These are phyloP conservation scores for Cecropterus lyciades DNA, from an alignment of 1,140 invertebrate genomes.

Conservation along the genomic window DNA sequence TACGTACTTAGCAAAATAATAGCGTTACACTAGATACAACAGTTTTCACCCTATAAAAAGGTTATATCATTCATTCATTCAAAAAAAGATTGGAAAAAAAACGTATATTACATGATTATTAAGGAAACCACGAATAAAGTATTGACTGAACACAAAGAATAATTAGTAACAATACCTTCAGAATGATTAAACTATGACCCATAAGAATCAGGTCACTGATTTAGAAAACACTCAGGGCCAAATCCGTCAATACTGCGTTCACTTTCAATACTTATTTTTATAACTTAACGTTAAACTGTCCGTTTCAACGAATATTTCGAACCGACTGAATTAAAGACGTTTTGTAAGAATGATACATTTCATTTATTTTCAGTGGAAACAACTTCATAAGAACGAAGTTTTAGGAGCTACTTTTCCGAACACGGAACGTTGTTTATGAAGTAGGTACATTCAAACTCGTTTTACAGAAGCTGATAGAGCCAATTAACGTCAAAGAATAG, in stretches of 20 bases:
- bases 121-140: neutral
- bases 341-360: constrained; percentile 48
- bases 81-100: no score
- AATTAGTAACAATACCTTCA: constrained; percentile 13
- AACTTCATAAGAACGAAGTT: constrained; percentile 40
- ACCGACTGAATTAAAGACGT: constrained; percentile 65
- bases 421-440: constrained; percentile 42
- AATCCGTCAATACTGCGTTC: constrained; percentile 25
- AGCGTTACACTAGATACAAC: no score
- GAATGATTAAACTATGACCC: constrained; percentile 3
- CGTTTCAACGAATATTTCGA: constrained; percentile 55
- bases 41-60: neutral
- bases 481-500: constrained; percentile 54
- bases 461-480: constrained; percentile 65
- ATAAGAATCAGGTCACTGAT: constrained; percentile 22
- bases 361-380: constrained; percentile 38
- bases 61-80: no score
- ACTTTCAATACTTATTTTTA: constrained; percentile 42
- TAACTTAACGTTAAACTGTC: constrained; percentile 45
- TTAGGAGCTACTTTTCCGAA: constrained; percentile 52
- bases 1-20: constrained; percentile 9
- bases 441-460: constrained; percentile 61
- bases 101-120: no score
- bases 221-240: constrained; percentile 29
- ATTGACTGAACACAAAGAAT: neutral